Base-by-base conservation (phyloP, 64 coral and sea anemone species). In the Platygyra sinensis region DNA sequence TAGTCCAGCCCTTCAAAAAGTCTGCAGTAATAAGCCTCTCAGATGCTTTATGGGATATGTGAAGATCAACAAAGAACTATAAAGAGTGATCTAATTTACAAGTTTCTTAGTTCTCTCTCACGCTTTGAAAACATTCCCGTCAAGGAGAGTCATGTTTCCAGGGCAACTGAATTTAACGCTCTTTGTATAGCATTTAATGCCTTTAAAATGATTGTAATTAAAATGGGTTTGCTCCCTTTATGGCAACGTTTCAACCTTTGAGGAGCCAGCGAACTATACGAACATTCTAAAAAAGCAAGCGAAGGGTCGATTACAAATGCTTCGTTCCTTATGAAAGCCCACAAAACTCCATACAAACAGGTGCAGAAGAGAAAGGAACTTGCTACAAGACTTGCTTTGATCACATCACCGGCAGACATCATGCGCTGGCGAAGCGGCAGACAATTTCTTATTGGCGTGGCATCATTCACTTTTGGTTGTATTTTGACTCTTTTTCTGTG, bases 131-230 rank as follows among this genome's bases (percentile, higher is more conserved):
- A 55, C 62, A 84, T 84, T 84, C 81, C 18, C 20, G 30, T 33
- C 81, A 51, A 24, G 81, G 22, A 67, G 15, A 20, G 0, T 84
- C 18, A 38, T 16, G 81, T 84, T 84, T 52, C 62, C 81, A 82
- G 5, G 24, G 62, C 22, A 69, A 72, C 62, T n/a, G 19, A 84
- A 84, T 36, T 25, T 25, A 16, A n/a, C 9, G 65, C 65, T 49
- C 17, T 76, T 50, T 76, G 39, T 24, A 39, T 36, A 16, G 5
- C 12, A 3, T 27, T 78, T 28, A 13, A 2, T 11, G 10, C 0
- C 2, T 10, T 54, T 42, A 11, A n/a, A 20, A 17, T n/a, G n/a
- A 12, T 5, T 24, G 2, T 27, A 8, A 27, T 27, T 20, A n/a
- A 78, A 57, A 51, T 54, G 18, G 8, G 36, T 20, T 38, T 39